Base-by-base conservation (phyloP, 2,797 vertebrate species). In the Trematomus bernacchii region DNA sequence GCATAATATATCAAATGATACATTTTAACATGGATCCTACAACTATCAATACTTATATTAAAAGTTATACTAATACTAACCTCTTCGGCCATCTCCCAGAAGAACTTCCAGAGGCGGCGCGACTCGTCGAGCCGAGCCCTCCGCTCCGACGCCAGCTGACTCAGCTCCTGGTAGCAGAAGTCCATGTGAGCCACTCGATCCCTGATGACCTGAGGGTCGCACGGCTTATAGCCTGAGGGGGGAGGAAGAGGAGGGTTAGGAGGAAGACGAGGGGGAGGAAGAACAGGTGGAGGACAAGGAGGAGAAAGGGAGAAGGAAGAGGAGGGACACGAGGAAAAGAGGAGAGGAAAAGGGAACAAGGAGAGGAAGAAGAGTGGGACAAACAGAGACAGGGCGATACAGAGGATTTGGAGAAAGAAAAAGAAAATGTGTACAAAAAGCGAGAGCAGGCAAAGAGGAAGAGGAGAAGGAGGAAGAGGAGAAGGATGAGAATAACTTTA, bases 81-180 rank as follows among this genome's bases (percentile, higher is more conserved):
- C 85, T 99, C 98, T 85, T 99, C 98, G 0, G 98, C 98, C 98
- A 99, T 99, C 86, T 99, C 98, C 98, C 98, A 99, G 95, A 99
- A 99, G 94, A 99, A 99, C 86, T 99, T 99, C 98, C 98, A 99
- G 73, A 99, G 97, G 68, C 98, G 97, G 0, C 98, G 96, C 0
- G 97, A 99, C 87, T 99, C 98, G 86, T 99, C 98, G 0, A 99
- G 94, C 14, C 96, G 96, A 0, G 96, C 97, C 1, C 96, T 93
- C 2, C 98, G 97, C 88, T 98, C 98, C 0, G 97, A 95, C 0
- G 98, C 97, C 12, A 99, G 94, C 93, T 99, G 97, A 72, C 91
- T 97, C 69, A 99, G 94, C 83, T 99, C 98, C 89, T 98, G 97
- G 90, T 99, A 99, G 84, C 97, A 99, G 95, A 99, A 99, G 66